Conservation (phyloP, 23 tunicate species). For the Trididemnum clinides region DNA sequence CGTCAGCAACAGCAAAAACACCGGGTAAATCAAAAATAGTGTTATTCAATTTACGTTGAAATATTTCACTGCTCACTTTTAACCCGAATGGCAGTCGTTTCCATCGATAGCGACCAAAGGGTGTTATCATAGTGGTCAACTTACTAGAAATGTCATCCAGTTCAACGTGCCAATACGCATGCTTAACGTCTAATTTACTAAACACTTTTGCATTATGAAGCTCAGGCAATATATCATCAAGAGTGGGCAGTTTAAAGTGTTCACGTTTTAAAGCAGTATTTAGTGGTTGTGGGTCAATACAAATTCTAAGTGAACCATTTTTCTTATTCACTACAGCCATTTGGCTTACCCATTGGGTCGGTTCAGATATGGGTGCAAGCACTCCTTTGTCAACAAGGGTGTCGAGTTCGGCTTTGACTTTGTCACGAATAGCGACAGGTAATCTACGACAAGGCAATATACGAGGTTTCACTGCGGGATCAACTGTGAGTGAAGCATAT, state of each 20-base stretch:
- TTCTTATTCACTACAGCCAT: constrained; percentile 15
- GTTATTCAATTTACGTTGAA: neutral
- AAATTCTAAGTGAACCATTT: neutral
- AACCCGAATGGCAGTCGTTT: constrained; percentile 27
- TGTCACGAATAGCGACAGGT: neutral
- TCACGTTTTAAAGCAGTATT: constrained; percentile 4
- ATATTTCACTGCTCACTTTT: constrained; percentile 33
- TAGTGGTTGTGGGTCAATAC: constrained; percentile 25
- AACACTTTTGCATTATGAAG: constrained; percentile 20
- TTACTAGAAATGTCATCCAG: constrained; percentile 6
- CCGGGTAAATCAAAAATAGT: neutral
- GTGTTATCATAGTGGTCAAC: constrained; percentile 19
- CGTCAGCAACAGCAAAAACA: constrained; percentile 23
- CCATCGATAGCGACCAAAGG: constrained; percentile 26
- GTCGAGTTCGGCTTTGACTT: constrained; percentile 18
- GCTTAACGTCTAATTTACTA: constrained; percentile 21
- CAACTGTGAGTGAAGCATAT: neutral
- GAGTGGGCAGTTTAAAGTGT: constrained; percentile 24
- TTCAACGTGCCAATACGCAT: constrained; percentile 29
- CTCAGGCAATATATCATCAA: constrained; percentile 19
- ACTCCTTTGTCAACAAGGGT: neutral
- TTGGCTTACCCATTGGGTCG: constrained; percentile 31
- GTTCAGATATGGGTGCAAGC: neutral
- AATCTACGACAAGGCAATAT: neutral
- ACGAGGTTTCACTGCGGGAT: neutral